Conservation (phyloP, 2,797 vertebrate species). For the Silurus lanzhouensis region DNA sequence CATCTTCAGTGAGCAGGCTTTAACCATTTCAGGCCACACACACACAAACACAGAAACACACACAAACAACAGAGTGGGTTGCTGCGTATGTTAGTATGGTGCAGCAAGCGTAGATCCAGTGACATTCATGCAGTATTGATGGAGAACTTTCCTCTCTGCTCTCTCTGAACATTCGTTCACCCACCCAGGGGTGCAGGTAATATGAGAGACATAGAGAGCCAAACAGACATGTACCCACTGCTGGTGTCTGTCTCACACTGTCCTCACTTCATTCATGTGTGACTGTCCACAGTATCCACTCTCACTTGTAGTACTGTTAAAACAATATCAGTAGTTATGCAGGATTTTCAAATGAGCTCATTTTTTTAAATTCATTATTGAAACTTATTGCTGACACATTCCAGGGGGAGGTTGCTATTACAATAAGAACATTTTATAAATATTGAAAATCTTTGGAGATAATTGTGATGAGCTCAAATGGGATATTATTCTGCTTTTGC, state of each 20-base stretch:
- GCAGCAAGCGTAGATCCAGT: slow-evolving; percentile 44
- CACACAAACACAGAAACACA: too few species aligned
- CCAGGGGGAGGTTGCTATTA: background rate
- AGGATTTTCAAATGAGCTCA: background rate
- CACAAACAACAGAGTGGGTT: background rate
- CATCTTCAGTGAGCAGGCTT: background rate
- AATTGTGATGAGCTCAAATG: background rate
- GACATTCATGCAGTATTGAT: slow-evolving; percentile 60
- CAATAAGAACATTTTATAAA: background rate
- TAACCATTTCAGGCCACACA: too few species aligned
- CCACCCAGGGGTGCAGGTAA: slow-evolving; percentile 46
- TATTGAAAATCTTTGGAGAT: background rate
- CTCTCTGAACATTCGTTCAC: slow-evolving; percentile 41
- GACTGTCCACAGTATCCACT: slow-evolving; percentile 12
- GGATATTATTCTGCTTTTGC: background rate
- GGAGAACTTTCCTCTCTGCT: slow-evolving; percentile 55
- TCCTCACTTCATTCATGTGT: slow-evolving; percentile 39
- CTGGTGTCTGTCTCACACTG: slow-evolving; percentile 19
- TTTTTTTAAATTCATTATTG: background rate
- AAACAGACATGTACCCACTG: background rate
- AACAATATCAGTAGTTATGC: background rate
- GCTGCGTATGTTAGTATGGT: background rate
- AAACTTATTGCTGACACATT: background rate
- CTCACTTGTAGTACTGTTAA: slow-evolving; percentile 6
- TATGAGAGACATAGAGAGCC: slow-evolving; percentile 29